These are phyloP conservation scores for Lutraria lutraria DNA, from an alignment of 2,888 invertebrate genomes.

Conservation along the genomic window DNA sequence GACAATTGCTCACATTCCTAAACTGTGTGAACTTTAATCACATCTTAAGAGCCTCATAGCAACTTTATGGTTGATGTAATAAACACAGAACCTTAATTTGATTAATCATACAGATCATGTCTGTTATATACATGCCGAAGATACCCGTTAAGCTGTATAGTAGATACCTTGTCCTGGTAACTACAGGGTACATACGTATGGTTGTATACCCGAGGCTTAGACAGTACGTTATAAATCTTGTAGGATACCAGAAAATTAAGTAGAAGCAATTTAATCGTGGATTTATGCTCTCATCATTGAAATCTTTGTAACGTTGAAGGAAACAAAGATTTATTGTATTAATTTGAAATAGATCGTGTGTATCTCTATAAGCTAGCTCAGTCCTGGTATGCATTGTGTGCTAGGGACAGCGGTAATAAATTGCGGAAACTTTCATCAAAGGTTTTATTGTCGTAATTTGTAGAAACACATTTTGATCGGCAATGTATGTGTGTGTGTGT, in stretches of 20 bases:
- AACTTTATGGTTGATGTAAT: slow-evolving; percentile 47
- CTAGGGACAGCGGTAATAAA: background rate
- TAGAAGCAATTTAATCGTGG: slow-evolving; percentile 53
- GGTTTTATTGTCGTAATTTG: background rate
- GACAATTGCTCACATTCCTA: slow-evolving; percentile 22
- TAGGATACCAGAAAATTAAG: slow-evolving; percentile 42
- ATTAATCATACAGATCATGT: slow-evolving; percentile 47
- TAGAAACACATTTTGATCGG: background rate
- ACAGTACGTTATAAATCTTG: slow-evolving; percentile 49
- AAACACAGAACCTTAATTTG: slow-evolving; percentile 45
- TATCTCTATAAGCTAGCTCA: slow-evolving; percentile 2
- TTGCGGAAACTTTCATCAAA: background rate
- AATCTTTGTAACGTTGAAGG: slow-evolving; percentile 41
- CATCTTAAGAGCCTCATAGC: slow-evolving; percentile 41
- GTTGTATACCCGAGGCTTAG: slow-evolving; percentile 31
- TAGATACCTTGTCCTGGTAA: slow-evolving; percentile 36
- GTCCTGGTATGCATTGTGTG: slow-evolving; percentile 32
- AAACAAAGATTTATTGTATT: slow-evolving; percentile 51
- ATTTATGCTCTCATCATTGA: slow-evolving; percentile 47
- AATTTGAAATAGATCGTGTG: slow-evolving; percentile 39
- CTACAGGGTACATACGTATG: slow-evolving; percentile 32
- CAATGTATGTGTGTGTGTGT: background rate
- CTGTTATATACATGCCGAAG: slow-evolving; percentile 39
- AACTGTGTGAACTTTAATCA: slow-evolving; percentile 22
- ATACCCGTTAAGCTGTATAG: slow-evolving; percentile 45